phyloP scores from a whole-genome alignment of 2,113 vertebrate genomes.

The Xiphias gladius region DNA sequence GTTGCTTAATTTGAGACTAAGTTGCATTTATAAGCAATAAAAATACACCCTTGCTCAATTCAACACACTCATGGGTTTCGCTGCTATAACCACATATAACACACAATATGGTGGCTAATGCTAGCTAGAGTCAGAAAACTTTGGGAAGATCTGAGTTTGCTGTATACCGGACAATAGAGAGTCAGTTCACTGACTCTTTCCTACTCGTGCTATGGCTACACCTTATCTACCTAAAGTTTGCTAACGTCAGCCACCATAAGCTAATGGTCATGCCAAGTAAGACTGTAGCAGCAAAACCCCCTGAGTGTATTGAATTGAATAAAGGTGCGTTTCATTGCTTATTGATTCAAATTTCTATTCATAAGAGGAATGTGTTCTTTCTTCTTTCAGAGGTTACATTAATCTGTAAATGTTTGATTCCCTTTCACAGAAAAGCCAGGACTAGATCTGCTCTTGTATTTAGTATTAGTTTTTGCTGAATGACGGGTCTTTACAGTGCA shows the following conservation, averaged over 20 bases:
- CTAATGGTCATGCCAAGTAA: not conserved
- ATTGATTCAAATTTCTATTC: not conserved
- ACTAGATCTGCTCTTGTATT: conserved; percentile 23
- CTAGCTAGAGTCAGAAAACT: too few relatives aligned
- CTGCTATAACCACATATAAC: not conserved
- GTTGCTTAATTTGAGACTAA: not conserved
- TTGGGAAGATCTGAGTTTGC: not conserved
- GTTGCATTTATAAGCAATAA: too few relatives aligned
- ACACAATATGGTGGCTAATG: not conserved
- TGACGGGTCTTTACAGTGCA: not conserved
- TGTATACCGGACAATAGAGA: not conserved
- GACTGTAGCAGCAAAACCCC: not conserved
- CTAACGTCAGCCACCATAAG: not conserved
- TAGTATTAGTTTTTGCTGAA: conserved; percentile 23
- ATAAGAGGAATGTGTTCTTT: not conserved
- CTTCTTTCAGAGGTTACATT: not conserved
- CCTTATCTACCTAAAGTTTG: not conserved
- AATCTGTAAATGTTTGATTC: not conserved
- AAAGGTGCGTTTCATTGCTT: not conserved
- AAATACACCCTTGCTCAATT: too few relatives aligned
- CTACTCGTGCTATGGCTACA: not conserved
- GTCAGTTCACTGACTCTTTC: not conserved
- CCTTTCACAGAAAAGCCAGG: not conserved
- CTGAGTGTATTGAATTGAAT: not conserved
- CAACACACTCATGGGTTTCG: too few relatives aligned